phyloP scores from a whole-genome alignment of 2,797 vertebrate species.

The Cryptoblepharus egeriae region DNA sequence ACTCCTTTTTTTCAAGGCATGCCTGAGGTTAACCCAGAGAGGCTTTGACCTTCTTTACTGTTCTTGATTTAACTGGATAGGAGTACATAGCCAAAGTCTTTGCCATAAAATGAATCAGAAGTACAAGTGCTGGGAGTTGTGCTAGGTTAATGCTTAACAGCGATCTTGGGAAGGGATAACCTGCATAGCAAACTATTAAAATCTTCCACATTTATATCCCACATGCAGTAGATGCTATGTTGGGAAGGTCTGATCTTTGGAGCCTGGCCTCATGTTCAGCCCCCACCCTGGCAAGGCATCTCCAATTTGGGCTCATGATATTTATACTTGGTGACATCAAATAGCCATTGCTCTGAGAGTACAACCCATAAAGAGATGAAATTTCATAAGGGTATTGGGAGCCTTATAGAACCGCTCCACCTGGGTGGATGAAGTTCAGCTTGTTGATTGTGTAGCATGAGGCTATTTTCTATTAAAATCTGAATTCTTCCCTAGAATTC shows the following conservation, averaged over 20 bases:
- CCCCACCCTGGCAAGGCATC: conserved; percentile 56
- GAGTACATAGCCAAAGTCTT: neutral
- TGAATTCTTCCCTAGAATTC: neutral
- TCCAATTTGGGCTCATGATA: conserved; percentile 47
- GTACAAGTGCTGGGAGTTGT: neutral
- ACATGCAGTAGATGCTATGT: neutral
- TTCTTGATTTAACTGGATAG: neutral
- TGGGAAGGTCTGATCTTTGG: conserved; percentile 44
- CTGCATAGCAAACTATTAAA: too few species aligned
- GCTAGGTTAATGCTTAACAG: neutral
- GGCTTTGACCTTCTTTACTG: neutral
- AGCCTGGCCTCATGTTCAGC: conserved; percentile 54
- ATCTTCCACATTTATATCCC: neutral
- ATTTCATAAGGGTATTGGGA: conserved; percentile 26
- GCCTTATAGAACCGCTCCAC: conserved; percentile 7
- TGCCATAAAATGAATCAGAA: neutral
- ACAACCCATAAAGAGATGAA: conserved; percentile 45
- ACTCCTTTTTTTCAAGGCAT: neutral
- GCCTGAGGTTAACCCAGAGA: neutral
- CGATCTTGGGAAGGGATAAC: neutral
- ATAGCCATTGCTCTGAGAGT: conserved; percentile 51
- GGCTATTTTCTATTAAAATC: fast-evolving
- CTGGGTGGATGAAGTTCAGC: neutral
- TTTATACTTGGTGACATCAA: conserved; percentile 59
- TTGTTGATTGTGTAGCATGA: conserved; percentile 1